phyloP scores from a whole-genome alignment of 2,888 invertebrate genomes.

The Tholera decimalis region DNA sequence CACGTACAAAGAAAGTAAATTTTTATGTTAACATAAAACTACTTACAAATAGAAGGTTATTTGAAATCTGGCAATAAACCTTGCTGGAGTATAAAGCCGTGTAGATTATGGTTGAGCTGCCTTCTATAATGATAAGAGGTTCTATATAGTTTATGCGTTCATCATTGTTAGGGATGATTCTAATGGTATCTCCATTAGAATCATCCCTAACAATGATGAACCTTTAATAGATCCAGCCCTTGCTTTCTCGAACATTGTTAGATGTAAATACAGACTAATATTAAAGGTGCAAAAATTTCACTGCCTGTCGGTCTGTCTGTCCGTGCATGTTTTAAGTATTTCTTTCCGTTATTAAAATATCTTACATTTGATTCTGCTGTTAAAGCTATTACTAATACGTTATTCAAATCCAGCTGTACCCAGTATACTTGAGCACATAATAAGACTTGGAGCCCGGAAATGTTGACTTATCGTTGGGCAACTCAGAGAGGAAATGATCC shows the following conservation, averaged over 20 bases:
- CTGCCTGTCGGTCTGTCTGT: too few species aligned
- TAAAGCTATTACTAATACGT: too few species aligned
- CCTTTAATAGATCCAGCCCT: constrained; percentile 14
- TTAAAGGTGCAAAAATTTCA: too few species aligned
- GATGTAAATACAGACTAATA: not conserved
- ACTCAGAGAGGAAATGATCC: too few species aligned
- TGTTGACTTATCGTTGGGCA: too few species aligned
- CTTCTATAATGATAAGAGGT: constrained; percentile 63
- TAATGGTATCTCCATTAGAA: constrained; percentile 17
- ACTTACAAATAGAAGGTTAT: constrained; percentile 56
- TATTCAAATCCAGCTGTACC: too few species aligned
- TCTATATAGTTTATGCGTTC: constrained; percentile 52
- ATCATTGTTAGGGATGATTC: constrained; percentile 59
- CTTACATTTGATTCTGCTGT: too few species aligned
- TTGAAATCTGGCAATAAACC: constrained; percentile 61
- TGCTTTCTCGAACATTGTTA: constrained; percentile 17
- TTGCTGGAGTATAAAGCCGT: constrained; percentile 55
- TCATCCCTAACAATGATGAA: too few species aligned
- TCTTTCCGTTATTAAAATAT: too few species aligned
- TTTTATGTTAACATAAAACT: constrained; percentile 64
- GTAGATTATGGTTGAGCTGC: constrained; percentile 50
- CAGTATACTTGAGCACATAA: too few species aligned
- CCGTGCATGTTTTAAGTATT: too few species aligned
- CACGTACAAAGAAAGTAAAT: constrained; percentile 55
- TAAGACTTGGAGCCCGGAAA: too few species aligned